phyloP scores from a whole-genome alignment of 2,888 invertebrate species.

The Callinectes sapidus region DNA sequence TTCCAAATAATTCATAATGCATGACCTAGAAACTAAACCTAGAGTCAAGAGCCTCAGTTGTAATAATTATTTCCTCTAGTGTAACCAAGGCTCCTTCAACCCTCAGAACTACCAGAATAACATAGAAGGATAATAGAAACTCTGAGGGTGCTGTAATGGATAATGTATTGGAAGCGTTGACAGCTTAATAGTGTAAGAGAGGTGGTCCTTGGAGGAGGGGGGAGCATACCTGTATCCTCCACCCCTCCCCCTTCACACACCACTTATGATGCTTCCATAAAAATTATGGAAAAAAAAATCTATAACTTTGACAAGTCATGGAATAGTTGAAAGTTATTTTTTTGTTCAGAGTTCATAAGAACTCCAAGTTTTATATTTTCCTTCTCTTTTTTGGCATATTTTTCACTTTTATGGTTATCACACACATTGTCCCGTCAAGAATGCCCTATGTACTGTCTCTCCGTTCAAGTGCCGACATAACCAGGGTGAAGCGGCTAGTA shows the following conservation, averaged over 20 bases:
- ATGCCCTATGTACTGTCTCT: constrained; percentile 70
- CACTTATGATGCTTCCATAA: constrained; percentile 64
- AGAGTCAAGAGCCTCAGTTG: constrained; percentile 10
- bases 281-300: constrained; percentile 54
- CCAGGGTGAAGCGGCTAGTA: constrained; percentile 48
- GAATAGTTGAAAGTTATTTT: constrained; percentile 65
- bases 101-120: constrained; percentile 31
- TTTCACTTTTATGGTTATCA: constrained; percentile 64
- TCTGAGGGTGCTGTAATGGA: constrained; percentile 65
- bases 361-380: constrained; percentile 61
- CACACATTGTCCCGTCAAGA: constrained; percentile 71
- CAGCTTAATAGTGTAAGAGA: constrained; percentile 56
- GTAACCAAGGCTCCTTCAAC: constrained; percentile 29
- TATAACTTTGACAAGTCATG: constrained; percentile 67
- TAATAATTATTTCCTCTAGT: neutral
- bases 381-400: constrained; percentile 68
- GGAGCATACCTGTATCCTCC: constrained; percentile 64
- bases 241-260: constrained; percentile 55
- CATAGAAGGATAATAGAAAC: constrained; percentile 62
- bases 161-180: constrained; percentile 69
- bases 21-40: neutral
- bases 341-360: constrained; percentile 59
- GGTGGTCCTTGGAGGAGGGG: constrained; percentile 56
- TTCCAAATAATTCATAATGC: neutral
- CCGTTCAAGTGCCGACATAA: constrained; percentile 59